Percentiles rank a stretch among this genome's conserved stretches.
Conservation (phyloP, 2,888 invertebrate genomes). For the Hypena proboscidalis region DNA sequence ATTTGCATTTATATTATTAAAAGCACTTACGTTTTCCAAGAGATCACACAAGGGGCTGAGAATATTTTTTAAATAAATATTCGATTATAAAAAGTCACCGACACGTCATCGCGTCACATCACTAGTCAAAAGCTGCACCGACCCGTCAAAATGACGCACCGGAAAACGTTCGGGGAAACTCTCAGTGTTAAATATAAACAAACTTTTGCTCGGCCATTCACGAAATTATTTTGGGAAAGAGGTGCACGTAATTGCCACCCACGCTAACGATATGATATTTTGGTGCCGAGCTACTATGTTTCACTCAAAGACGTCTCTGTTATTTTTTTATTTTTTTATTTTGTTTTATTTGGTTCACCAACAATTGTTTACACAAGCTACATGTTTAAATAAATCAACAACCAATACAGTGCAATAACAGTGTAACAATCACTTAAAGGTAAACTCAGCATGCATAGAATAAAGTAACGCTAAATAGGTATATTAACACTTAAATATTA, state of each 20-base stretch:
- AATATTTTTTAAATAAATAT: no score
- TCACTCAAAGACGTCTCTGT: constrained; percentile 8
- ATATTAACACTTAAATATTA: no score
- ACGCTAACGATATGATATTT: constrained; percentile 22
- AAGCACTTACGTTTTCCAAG: no score
- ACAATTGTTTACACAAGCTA: no score
- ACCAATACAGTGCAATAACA: neutral
- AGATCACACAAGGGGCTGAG: no score
- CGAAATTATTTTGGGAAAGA: constrained; percentile 38
- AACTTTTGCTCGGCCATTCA: constrained; percentile 41
- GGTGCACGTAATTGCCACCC: constrained; percentile 35
- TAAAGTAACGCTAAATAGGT: no score
- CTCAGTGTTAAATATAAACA: constrained; percentile 34
- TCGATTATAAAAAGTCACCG: no score
- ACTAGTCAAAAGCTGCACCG: constrained; percentile 18
- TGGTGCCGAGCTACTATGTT: constrained; percentile 13
- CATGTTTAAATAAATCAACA: neutral
- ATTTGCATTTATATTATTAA: no score
- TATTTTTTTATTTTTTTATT: neutral
- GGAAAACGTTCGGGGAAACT: constrained; percentile 36
- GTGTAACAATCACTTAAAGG: no score
- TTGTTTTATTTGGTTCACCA: no score
- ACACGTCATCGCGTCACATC: no score
- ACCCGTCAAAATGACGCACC: constrained; percentile 21
- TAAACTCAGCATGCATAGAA: no score